Percentiles rank a stretch among this genome's conserved stretches.
Evolutionary conservation across 2,888 invertebrate species (phyloP).

Genomic region (Tetheella fluctuosa): DNA sequence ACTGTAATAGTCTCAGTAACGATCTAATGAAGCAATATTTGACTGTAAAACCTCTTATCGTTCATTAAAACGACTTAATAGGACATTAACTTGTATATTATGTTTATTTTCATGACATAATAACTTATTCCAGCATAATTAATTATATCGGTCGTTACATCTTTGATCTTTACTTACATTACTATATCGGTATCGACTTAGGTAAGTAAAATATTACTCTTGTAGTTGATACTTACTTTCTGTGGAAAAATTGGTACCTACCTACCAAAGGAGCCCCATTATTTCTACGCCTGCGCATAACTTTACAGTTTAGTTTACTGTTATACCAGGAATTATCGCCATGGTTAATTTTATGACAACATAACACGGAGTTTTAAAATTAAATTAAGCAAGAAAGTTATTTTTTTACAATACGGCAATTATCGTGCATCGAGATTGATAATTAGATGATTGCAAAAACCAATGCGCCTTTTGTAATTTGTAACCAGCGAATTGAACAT

Average conservation of each 20-base stretch:
- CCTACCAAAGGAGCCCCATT: too few species aligned
- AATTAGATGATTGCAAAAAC: slow-evolving; percentile 11
- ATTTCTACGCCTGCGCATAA: too few species aligned
- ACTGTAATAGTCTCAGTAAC: slow-evolving; percentile 19
- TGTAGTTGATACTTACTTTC: too few species aligned
- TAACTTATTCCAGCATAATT: background rate
- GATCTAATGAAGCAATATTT: slow-evolving; percentile 29
- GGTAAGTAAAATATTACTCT: background rate
- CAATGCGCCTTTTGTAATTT: slow-evolving; percentile 8
- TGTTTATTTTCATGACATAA: slow-evolving; percentile 8
- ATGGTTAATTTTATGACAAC: slow-evolving; percentile 3
- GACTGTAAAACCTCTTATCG: slow-evolving; percentile 21
- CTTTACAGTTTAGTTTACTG: background rate
- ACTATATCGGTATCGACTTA: background rate
- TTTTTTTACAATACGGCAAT: slow-evolving; percentile 8
- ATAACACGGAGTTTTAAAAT: background rate
- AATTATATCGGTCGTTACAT: background rate
- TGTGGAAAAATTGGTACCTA: too few species aligned
- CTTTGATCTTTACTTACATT: background rate
- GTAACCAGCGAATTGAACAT: slow-evolving; percentile 5
- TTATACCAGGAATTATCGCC: background rate
- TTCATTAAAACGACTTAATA: slow-evolving; percentile 23
- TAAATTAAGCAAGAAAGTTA: background rate
- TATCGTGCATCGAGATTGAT: slow-evolving; percentile 1
- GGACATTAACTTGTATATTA: slow-evolving; percentile 9